phyloP scores from a whole-genome alignment of 2,888 invertebrate genomes.

The Gymnoscelis rufifasciata region DNA sequence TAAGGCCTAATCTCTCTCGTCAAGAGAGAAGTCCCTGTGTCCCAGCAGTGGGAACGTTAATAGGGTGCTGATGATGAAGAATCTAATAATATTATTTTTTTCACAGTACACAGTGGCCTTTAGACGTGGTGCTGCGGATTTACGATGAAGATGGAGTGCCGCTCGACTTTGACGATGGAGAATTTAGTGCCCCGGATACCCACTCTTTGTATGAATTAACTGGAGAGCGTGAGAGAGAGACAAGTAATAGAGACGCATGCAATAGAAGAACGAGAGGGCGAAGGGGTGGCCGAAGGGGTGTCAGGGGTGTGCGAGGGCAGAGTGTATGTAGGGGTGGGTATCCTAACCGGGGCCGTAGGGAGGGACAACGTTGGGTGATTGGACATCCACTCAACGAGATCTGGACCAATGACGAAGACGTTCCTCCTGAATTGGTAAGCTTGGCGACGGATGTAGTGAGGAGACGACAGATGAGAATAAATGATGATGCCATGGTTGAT shows the following conservation, averaged over 20 bases:
- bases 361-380: too few species aligned
- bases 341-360: too few species aligned
- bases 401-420: too few species aligned
- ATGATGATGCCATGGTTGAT: conserved; percentile 4
- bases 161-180: conserved; percentile 1
- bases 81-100: conserved; percentile 5
- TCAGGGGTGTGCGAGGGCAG: too few species aligned
- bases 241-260: not conserved
- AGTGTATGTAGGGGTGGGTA: too few species aligned
- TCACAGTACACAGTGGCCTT: conserved; percentile 1
- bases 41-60: too few species aligned
- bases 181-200: conserved; percentile 2
- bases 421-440: too few species aligned
- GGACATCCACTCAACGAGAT: too few species aligned
- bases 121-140: not conserved
- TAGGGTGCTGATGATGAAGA: too few species aligned
- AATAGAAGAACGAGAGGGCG: conserved; percentile 4
- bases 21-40: too few species aligned
- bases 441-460: conserved; percentile 14
- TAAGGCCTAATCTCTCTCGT: too few species aligned
- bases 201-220: too few species aligned
- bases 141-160: conserved; percentile 3
- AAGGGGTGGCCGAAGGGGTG: conserved; percentile 6
- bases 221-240: conserved; percentile 1
- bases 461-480: conserved; percentile 8